A percentile compares a stretch with the other conserved stretches of the same genome.
phyloP scores from a whole-genome alignment of 2,113 vertebrate genomes.

The Lycocorax pyrrhopterus region DNA sequence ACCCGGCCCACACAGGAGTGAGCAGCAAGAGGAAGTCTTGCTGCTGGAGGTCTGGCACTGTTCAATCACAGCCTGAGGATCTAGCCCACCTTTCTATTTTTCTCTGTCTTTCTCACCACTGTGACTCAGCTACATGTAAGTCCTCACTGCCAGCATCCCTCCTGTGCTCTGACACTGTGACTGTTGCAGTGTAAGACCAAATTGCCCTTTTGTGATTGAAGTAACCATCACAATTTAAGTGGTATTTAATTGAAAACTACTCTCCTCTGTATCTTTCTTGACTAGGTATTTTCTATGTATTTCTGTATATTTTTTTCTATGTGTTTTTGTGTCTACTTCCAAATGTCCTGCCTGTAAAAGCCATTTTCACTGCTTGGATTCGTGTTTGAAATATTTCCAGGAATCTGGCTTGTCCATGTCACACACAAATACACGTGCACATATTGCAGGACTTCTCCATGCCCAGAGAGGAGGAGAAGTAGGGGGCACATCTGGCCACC shows the following conservation, averaged over 20 bases:
- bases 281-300: neutral
- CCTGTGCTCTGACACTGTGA: neutral
- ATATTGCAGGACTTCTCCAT: neutral
- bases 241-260: neutral
- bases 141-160: neutral
- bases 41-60: neutral
- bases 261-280: neutral
- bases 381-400: neutral
- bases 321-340: neutral
- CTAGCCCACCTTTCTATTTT: neutral
- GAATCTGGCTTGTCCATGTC: neutral
- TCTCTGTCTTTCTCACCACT: neutral
- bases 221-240: neutral
- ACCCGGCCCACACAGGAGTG: neutral
- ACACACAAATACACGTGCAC: fast-evolving
- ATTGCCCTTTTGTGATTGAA: neutral
- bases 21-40: neutral
- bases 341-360: neutral
- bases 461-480: neutral
- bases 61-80: neutral
- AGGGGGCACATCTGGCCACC: neutral
- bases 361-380: neutral
- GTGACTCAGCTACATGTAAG: neutral
- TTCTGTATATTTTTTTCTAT: neutral
- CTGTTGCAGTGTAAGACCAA: neutral